These are phyloP conservation scores for Brachyptera putata DNA, from an alignment of 2,888 invertebrate species.

Conservation along the genomic window DNA sequence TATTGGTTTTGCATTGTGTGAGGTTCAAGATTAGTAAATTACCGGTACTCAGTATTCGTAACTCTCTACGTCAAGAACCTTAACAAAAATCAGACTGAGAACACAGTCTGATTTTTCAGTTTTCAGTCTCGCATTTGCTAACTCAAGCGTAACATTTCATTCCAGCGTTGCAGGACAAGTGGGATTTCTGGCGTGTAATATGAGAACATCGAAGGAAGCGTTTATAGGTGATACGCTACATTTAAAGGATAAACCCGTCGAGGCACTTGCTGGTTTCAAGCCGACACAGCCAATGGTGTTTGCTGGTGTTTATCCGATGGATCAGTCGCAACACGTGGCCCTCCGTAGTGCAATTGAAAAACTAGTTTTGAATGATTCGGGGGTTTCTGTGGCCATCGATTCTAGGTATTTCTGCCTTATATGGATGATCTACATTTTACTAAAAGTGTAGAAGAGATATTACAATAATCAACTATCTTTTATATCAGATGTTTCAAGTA, in stretches of 20 bases:
- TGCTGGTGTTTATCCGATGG: slow-evolving; percentile 86
- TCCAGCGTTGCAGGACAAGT: slow-evolving; percentile 83
- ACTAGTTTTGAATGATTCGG: slow-evolving; percentile 89
- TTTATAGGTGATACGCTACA: slow-evolving; percentile 73
- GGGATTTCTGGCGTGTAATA: slow-evolving; percentile 79
- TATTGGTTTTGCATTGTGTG: too few species aligned
- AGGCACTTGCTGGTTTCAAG: slow-evolving; percentile 58
- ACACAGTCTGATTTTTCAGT: too few species aligned
- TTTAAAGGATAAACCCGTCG: slow-evolving; percentile 51
- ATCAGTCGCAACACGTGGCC: slow-evolving; percentile 75
- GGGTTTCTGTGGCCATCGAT: slow-evolving; percentile 76
- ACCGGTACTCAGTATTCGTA: too few species aligned
- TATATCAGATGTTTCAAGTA: too few species aligned
- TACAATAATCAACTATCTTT: slow-evolving; percentile 4
- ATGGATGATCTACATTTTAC: neutral
- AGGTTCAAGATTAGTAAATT: too few species aligned
- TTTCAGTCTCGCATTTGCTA: too few species aligned
- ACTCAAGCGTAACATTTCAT: too few species aligned
- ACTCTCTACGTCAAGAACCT: too few species aligned
- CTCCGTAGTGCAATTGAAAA: slow-evolving; percentile 83
- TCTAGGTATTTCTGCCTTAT: slow-evolving; percentile 58
- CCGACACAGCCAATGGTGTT: slow-evolving; percentile 76
- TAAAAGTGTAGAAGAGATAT: neutral
- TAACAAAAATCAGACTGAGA: too few species aligned
- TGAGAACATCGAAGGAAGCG: slow-evolving; percentile 69